Conservation (phyloP, 2,797 vertebrate genomes). For the Anableps anableps region DNA sequence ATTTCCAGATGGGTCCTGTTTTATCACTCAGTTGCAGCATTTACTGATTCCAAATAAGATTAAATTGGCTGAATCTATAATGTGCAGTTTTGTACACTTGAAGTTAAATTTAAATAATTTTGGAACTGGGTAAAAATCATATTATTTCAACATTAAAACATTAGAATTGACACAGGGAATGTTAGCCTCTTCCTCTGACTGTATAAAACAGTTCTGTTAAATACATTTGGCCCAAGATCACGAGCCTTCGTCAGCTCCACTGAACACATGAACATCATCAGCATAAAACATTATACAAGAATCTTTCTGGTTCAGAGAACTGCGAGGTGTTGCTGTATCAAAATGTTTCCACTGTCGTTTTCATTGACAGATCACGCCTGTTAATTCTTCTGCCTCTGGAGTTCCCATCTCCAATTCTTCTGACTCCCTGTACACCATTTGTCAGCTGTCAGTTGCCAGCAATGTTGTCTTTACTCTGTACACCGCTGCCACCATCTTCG, state of each 20-base stretch:
- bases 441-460: fast-evolving
- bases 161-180: neutral
- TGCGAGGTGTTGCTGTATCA: no score
- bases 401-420: neutral
- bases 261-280: neutral
- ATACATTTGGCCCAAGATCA: neutral
- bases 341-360: neutral
- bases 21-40: neutral
- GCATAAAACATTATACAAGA: neutral
- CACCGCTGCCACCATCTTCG: fast-evolving
- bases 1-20: neutral
- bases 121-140: neutral
- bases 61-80: no score
- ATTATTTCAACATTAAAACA: neutral
- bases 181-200: neutral
- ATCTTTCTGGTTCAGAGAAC: neutral
- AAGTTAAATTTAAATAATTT: no score
- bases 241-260: no score
- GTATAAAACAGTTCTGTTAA: neutral
- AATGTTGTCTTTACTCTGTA: fast-evolving
- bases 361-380: neutral
- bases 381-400: neutral
- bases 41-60: neutral
- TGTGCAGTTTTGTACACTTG: no score
- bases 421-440: fast-evolving